Evolutionary conservation across 2,888 invertebrate genomes (phyloP).

Genomic region (Eupithecia centaureata): DNA sequence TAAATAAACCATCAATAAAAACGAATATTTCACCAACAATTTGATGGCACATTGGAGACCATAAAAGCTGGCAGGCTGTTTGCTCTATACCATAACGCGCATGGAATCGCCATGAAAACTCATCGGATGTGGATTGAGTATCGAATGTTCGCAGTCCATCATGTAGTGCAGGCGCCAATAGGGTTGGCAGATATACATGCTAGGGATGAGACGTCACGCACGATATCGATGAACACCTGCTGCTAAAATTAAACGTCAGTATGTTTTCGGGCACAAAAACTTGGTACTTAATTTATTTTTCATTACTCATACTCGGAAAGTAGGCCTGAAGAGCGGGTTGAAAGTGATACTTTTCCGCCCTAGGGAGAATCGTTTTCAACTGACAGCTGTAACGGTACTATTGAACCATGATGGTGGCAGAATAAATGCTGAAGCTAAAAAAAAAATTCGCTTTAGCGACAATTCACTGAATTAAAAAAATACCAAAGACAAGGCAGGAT

Average conservation of each 20-base stretch:
- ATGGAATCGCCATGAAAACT: slow-evolving; percentile 40
- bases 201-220: slow-evolving; percentile 26
- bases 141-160: slow-evolving; percentile 65
- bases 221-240: slow-evolving; percentile 35
- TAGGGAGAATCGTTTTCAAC: no score
- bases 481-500: no score
- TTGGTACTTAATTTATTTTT: no score
- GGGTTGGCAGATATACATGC: slow-evolving; percentile 51
- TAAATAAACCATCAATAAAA: slow-evolving; percentile 43
- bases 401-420: no score
- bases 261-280: no score
- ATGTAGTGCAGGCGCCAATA: slow-evolving; percentile 56
- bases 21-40: slow-evolving; percentile 39
- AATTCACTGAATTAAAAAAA: no score
- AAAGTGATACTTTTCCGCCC: no score
- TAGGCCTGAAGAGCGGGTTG: no score
- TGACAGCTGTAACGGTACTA: no score
- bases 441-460: no score
- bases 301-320: no score
- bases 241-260: not conserved
- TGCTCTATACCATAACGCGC: slow-evolving; percentile 38
- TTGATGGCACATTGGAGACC: slow-evolving; percentile 39
- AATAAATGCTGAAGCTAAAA: no score
- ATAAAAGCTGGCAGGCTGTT: slow-evolving; percentile 34
- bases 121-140: slow-evolving; percentile 39